Conservation (phyloP, 2,113 vertebrate genomes). For the Eubucco bourcierii region DNA sequence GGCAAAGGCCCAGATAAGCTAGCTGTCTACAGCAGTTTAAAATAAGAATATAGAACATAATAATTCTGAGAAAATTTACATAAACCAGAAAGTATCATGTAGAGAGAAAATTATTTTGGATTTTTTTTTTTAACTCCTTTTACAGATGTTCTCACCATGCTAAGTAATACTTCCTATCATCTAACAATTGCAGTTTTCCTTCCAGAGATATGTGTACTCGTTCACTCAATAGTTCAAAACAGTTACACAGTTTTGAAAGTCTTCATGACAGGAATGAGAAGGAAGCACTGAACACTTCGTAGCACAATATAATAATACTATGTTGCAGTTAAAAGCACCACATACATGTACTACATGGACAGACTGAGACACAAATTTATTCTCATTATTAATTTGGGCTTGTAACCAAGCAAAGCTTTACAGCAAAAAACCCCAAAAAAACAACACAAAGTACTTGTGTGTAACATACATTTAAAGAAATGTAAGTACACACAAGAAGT, state of each 20-base stretch:
- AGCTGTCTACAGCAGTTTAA: background rate
- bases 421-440: background rate
- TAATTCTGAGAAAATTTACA: background rate
- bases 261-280: background rate
- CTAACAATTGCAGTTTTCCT: background rate
- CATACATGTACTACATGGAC: background rate
- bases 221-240: background rate
- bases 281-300: background rate
- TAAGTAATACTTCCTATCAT: background rate
- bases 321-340: background rate
- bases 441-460: background rate
- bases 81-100: background rate
- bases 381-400: background rate
- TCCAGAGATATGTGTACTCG: background rate
- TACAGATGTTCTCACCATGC: fast-evolving
- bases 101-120: background rate
- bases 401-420: background rate
- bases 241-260: background rate
- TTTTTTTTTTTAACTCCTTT: background rate
- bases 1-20: background rate
- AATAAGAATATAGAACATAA: background rate
- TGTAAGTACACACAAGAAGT: background rate
- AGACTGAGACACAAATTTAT: background rate
- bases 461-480: background rate
- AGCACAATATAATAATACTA: background rate